Conservation (phyloP, 2,888 invertebrate genomes). For the Chymomyza fuscimana region DNA sequence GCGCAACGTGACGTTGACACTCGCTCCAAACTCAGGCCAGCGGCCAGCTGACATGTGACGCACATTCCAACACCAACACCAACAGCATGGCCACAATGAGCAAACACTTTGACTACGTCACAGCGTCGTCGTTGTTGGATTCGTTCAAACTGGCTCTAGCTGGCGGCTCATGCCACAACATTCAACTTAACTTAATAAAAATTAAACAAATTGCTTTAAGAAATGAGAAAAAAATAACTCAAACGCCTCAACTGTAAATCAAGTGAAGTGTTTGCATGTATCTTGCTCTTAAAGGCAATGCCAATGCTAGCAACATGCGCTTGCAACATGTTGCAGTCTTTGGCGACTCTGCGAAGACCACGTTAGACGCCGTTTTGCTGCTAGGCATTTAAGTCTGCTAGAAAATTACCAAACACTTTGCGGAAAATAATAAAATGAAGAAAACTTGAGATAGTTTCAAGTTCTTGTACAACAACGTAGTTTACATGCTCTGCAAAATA, state of each 20-base stretch:
- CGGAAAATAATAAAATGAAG: not conserved
- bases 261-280: constrained; percentile 27
- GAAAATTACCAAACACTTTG: constrained; percentile 1
- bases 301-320: constrained; percentile 1
- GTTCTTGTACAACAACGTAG: not conserved
- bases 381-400: constrained; percentile 14
- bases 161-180: constrained; percentile 47
- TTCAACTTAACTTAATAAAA: constrained; percentile 42
- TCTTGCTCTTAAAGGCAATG: not conserved
- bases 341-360: constrained; percentile 5
- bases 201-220: constrained; percentile 63
- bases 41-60: constrained; percentile 51
- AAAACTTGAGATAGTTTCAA: constrained; percentile 23
- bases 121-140: not conserved
- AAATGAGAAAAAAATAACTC: not conserved
- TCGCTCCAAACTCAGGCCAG: constrained; percentile 38
- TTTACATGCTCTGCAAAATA: not conserved
- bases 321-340: constrained; percentile 39
- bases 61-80: not conserved
- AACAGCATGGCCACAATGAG: not conserved
- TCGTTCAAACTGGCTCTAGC: constrained; percentile 43
- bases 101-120: not conserved
- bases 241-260: not conserved
- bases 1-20: constrained; percentile 70
- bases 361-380: constrained; percentile 11